phyloP scores from a whole-genome alignment of 2,797 vertebrate species.

The Spinus pinus region DNA sequence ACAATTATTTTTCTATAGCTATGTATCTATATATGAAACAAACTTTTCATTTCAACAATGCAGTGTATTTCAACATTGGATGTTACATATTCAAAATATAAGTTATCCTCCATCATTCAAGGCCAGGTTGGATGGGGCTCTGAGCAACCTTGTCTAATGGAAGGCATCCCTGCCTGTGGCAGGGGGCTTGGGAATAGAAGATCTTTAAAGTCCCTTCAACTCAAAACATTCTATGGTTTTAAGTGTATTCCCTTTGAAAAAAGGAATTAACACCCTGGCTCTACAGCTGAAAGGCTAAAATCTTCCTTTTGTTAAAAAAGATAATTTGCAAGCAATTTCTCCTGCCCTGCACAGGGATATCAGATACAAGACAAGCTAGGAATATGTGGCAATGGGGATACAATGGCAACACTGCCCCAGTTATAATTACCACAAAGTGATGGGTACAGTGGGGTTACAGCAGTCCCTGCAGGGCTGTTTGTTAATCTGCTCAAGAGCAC shows the following conservation, averaged over 20 bases:
- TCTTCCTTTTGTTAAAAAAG: not conserved
- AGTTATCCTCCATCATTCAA: not conserved
- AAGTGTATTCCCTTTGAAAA: not conserved
- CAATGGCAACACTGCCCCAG: not conserved
- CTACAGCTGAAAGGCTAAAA: not conserved
- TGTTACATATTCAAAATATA: not conserved
- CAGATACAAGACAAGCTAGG: not conserved
- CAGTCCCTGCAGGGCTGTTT: not conserved
- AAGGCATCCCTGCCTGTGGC: not conserved
- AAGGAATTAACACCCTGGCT: not conserved
- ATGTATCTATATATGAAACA: not conserved
- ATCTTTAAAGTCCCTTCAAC: not conserved
- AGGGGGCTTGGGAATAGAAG: not conserved
- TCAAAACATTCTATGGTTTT: not conserved
- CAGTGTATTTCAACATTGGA: not conserved
- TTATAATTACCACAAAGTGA: not conserved
- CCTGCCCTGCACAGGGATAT: not conserved
- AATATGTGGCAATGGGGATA: not conserved
- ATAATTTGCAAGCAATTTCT: fast-evolving
- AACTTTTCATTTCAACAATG: not conserved
- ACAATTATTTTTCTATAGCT: not conserved
- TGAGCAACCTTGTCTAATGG: not conserved
- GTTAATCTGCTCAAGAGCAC: not conserved
- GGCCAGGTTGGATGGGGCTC: not conserved
- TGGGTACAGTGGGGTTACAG: not conserved